Percentiles rank a stretch among this genome's conserved stretches.
Conservation (phyloP, 2,113 vertebrate genomes). For the Tamias sibiricus region DNA sequence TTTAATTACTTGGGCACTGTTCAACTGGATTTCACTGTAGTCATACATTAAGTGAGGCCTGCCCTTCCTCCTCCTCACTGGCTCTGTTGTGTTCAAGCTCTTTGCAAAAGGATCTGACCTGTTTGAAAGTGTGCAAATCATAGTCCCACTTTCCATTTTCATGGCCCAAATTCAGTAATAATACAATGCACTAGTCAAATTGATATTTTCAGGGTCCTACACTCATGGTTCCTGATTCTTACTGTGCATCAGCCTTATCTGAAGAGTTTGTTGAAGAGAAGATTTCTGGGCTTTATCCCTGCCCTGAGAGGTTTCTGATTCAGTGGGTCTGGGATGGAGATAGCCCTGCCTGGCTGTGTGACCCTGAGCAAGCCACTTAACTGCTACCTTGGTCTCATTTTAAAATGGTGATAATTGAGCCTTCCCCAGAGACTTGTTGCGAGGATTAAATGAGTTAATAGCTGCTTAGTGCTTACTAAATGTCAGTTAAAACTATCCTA, state of each 20-base stretch:
- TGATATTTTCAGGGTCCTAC: not conserved
- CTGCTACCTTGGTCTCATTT: not conserved
- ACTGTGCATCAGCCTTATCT: not conserved
- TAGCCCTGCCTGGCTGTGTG: not conserved
- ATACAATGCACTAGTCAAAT: slow-evolving; percentile 17
- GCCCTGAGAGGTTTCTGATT: too few relatives aligned
- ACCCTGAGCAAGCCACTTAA: slow-evolving; percentile 1
- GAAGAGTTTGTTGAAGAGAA: not conserved
- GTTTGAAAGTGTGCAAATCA: slow-evolving; percentile 20
- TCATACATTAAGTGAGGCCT: not conserved
- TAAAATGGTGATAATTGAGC: not conserved
- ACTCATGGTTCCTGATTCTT: not conserved
- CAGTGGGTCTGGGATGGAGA: too few relatives aligned
- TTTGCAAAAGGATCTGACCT: slow-evolving; percentile 22
- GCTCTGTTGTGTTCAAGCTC: not conserved
- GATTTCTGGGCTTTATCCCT: too few relatives aligned
- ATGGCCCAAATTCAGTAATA: not conserved
- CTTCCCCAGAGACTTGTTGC: not conserved
- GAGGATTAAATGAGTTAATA: slow-evolving; percentile 18
- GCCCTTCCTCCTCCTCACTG: not conserved
- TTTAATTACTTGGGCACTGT: not conserved
- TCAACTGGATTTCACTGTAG: not conserved
- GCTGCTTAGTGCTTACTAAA: not conserved
- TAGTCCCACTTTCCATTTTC: not conserved
- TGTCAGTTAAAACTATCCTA: not conserved